Conservation (phyloP, 2,797 vertebrate species). For the Scarus forsteni region DNA sequence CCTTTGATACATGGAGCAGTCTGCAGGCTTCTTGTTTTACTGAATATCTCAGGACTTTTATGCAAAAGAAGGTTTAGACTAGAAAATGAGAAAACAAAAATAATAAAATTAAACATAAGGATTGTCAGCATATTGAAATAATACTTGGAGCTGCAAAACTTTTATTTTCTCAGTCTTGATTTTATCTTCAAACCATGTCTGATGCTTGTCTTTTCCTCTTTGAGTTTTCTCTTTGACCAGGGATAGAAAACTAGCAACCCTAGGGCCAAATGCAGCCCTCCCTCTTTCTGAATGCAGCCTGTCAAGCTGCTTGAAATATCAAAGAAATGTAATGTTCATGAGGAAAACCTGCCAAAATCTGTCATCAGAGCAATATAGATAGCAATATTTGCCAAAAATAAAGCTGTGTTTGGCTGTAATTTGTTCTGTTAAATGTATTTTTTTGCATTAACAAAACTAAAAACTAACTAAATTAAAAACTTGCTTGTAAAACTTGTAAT, state of each 20-base stretch:
- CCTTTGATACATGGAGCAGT: slow-evolving; percentile 3
- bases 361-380: too few species aligned
- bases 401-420: too few species aligned
- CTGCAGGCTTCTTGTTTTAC: slow-evolving; percentile 1
- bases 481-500: too few species aligned
- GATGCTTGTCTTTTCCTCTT: neutral
- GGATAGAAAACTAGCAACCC: too few species aligned
- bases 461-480: too few species aligned
- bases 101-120: slow-evolving; percentile 23
- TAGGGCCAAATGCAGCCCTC: neutral
- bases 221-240: neutral
- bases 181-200: slow-evolving; percentile 6
- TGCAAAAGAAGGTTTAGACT: slow-evolving; percentile 11
- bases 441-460: too few species aligned
- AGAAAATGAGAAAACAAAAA: neutral
- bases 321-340: too few species aligned
- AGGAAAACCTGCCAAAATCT: too few species aligned
- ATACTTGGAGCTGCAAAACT: neutral
- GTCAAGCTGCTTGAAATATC: too few species aligned
- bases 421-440: too few species aligned
- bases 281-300: too few species aligned
- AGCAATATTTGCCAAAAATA: too few species aligned
- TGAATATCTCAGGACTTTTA: slow-evolving; percentile 9
- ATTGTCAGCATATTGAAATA: slow-evolving; percentile 6
- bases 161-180: slow-evolving; percentile 9